phyloP scores from a whole-genome alignment of 92 coral and sea anemone species.

The Virgularia gustaviana region DNA sequence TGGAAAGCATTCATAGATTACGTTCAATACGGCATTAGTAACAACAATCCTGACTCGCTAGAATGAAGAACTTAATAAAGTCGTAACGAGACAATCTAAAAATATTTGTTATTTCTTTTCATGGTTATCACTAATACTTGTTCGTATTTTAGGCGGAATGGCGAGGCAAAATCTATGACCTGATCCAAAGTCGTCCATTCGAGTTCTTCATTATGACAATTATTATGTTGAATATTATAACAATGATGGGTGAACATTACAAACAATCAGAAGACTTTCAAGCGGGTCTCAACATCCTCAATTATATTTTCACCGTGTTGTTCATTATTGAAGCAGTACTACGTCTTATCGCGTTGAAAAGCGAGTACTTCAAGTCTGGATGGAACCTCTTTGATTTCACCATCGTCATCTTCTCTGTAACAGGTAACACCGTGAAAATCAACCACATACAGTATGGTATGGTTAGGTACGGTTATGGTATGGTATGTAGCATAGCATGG shows the following conservation, averaged over 20 bases:
- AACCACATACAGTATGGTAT: background rate
- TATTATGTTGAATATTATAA: constrained; percentile 77
- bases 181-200: constrained; percentile 80
- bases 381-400: constrained; percentile 96
- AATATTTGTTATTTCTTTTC: no score
- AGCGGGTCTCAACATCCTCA: constrained; percentile 70
- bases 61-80: no score
- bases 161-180: constrained; percentile 86
- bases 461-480: no score
- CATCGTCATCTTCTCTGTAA: constrained; percentile 93
- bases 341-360: constrained; percentile 72
- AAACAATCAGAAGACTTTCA: constrained; percentile 68
- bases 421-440: background rate
- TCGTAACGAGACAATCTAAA: no score
- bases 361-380: constrained; percentile 92
- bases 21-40: no score
- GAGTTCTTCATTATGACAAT: constrained; percentile 95
- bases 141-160: constrained; percentile 71
- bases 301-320: constrained; percentile 83
- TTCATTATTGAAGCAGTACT: constrained; percentile 83
- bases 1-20: no score
- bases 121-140: no score
- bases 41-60: no score
- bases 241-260: constrained; percentile 95
- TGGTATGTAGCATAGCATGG: no score